Evolutionary conservation across 2,888 invertebrate genomes (phyloP), one percentile per base, ranked within the genome.

Genomic region (Lysandra bellargus): DNA sequence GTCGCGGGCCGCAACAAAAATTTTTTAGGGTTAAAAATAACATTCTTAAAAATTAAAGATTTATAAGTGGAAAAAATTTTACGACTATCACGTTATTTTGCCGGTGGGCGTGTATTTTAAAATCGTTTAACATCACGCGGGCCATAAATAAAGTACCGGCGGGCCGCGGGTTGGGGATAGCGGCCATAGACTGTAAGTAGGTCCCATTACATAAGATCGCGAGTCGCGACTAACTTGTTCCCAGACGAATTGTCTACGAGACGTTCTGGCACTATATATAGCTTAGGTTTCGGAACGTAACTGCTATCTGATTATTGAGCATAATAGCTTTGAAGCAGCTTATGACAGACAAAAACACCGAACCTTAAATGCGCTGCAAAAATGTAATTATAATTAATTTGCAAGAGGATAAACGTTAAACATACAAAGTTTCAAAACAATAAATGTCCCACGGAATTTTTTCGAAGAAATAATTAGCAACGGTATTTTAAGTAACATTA

Each of bases 121-220:
- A 23, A 23, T 23, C 23, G 23, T 23, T 23, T 23, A 23, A 23
- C 23, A 23, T 23, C 23, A 23, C 23, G 23, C 23, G 23, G 23
- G 23, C 23, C 23, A 23, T 0, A 23, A 23, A 23, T 23, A 23
- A 23, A 23, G 23, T 23, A 0, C 23, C 23, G 23, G 23, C 23
- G 23, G 23, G 23, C 23, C 23, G 23, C 23, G 23, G 23, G 23
- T 23, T 23, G 23, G 23, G 23, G 23, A 23, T 0, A 23, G 23
- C 23, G 23, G 64, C 69, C 69, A 14, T 69, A 69, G 64, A 4
- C 64, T 30, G 14, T 69, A 69, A 69, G 69, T 69, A 69, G 69
- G 69, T 69, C 69, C 33, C 69, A 69, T 69, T 69, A 69, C 69
- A 69, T 69, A 69, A 69, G 30, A 14, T 69, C 12, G 17, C 23